Evolutionary conservation across 2,888 invertebrate genomes (phyloP).

Genomic region (Stramonita haemastoma): DNA sequence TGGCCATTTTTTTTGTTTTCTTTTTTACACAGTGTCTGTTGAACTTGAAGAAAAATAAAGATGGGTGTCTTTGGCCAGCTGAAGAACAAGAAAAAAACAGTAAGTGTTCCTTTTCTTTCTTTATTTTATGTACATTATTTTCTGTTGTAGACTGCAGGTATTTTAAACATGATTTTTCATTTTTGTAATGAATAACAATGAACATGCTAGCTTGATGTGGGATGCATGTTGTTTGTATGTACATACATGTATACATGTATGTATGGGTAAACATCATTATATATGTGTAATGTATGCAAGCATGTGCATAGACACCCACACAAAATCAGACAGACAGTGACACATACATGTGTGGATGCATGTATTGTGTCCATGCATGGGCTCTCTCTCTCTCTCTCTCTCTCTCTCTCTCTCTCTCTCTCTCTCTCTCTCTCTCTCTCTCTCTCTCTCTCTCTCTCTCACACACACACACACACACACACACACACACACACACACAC

Average conservation of each 20-base stretch:
- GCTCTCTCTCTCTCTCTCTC: too few relatives aligned
- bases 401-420: too few relatives aligned
- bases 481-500: conserved; percentile 14
- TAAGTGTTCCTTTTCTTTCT: background rate
- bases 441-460: background rate
- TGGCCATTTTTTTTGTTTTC: background rate
- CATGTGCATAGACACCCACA: too few relatives aligned
- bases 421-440: background rate
- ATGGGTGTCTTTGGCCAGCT: conserved; percentile 39
- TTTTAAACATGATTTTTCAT: background rate
- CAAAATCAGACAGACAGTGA: too few relatives aligned
- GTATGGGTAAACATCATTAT: background rate
- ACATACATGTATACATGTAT: background rate
- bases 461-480: conserved; percentile 20
- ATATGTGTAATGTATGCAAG: too few relatives aligned
- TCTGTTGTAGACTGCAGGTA: background rate
- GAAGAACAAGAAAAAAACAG: conserved; percentile 35
- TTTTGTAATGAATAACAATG: background rate
- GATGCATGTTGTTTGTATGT: background rate
- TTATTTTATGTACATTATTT: background rate
- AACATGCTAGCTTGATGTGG: background rate
- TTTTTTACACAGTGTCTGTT: background rate
- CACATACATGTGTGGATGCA: too few relatives aligned
- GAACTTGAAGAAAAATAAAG: background rate
- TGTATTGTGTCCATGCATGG: too few relatives aligned